These are phyloP conservation scores for Zaprionus gabonicus DNA, from an alignment of 1,140 invertebrate genomes.

Conservation along the genomic window DNA sequence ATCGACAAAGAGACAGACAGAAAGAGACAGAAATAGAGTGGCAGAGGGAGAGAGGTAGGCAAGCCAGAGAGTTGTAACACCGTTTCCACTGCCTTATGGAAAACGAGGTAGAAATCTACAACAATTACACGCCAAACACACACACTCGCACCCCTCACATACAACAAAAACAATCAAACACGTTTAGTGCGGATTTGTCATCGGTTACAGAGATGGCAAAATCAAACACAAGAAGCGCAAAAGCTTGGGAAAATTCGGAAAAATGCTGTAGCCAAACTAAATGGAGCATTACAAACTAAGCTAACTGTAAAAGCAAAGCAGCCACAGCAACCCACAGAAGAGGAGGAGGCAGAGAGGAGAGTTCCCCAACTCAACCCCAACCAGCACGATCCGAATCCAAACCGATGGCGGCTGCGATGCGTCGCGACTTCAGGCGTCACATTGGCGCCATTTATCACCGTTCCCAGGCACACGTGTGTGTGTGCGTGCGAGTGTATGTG, in stretches of 20 bases:
- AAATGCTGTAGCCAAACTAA: constrained; percentile 53
- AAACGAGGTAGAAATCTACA: constrained; percentile 30
- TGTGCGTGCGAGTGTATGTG: constrained; percentile 14
- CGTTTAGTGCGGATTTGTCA: constrained; percentile 80
- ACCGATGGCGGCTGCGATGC: constrained; percentile 65
- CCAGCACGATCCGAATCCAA: constrained; percentile 32
- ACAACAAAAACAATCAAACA: constrained; percentile 76
- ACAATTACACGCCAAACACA: constrained; percentile 42
- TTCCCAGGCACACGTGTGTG: constrained; percentile 67
- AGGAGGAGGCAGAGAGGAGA: constrained; percentile 17
- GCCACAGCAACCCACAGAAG: constrained; percentile 13
- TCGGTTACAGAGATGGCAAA: constrained; percentile 45
- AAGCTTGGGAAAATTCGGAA: constrained; percentile 1
- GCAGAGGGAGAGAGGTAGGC: background rate
- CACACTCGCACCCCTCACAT: constrained; percentile 20
- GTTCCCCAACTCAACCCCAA: constrained; percentile 23
- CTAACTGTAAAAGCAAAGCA: constrained; percentile 72
- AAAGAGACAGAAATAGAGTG: constrained; percentile 12
- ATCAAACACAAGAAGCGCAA: constrained; percentile 19
- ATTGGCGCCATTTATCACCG: constrained; percentile 84
- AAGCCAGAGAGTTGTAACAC: constrained; percentile 7
- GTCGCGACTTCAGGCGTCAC: constrained; percentile 77
- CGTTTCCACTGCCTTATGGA: background rate
- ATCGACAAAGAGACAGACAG: constrained; percentile 48
- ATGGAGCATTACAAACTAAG: constrained; percentile 80